Conservation (phyloP, 2,797 vertebrate species). For the Nasua narica region DNA sequence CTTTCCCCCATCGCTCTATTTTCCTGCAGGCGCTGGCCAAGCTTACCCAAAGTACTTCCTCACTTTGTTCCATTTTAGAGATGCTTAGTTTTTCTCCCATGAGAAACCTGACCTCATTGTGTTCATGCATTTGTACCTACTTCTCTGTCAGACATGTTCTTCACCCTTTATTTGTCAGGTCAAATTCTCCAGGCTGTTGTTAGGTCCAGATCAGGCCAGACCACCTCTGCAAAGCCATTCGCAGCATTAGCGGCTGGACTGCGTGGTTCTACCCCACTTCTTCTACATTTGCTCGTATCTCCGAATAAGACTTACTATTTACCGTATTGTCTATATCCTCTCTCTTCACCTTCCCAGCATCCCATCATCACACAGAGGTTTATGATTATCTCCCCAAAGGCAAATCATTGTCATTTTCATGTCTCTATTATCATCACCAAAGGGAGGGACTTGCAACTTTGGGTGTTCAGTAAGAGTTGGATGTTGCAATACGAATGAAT, state of each 20-base stretch:
- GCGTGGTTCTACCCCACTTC: background rate
- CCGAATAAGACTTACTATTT: background rate
- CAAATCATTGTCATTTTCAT: background rate
- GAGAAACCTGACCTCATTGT: background rate
- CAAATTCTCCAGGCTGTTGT: background rate
- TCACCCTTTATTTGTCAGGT: background rate
- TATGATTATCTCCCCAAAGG: background rate
- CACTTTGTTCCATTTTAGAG: background rate
- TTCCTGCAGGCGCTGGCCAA: background rate
- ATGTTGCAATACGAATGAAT: background rate
- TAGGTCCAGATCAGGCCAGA: background rate
- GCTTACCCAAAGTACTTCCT: background rate
- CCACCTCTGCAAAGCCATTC: background rate
- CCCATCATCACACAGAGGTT: background rate
- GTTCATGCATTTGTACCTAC: background rate
- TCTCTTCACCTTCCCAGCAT: background rate
- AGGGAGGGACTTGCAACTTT: background rate
- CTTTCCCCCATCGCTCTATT: background rate
- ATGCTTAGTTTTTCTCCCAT: background rate
- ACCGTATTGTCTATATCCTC: background rate
- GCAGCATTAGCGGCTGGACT: rapidly evolving
- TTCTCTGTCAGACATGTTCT: background rate
- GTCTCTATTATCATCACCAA: background rate
- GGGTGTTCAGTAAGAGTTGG: background rate
- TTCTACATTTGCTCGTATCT: background rate